A percentile compares a stretch with the other conserved stretches of the same genome.
These are phyloP conservation scores for Metalampra italica DNA, from an alignment of 2,888 invertebrate species.

Conservation along the genomic window DNA sequence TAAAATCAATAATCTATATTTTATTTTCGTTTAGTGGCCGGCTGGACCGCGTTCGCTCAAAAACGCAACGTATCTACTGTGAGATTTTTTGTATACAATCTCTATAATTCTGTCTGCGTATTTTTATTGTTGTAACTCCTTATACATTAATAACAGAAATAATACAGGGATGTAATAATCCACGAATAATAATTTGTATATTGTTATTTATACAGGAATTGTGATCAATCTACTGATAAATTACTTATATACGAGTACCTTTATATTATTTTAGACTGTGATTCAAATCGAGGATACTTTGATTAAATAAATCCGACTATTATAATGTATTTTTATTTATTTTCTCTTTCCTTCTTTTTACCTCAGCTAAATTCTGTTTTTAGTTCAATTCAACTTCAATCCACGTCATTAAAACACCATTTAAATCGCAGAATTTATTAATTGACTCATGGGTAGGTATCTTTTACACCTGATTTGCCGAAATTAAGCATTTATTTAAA, in stretches of 20 bases:
- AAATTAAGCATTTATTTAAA: slow-evolving; percentile 19
- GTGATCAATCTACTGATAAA: slow-evolving; percentile 8
- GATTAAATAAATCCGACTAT: neutral
- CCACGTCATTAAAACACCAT: too few relatives aligned
- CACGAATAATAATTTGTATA: slow-evolving; percentile 17
- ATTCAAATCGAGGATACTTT: slow-evolving; percentile 24
- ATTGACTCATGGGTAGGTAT: too few relatives aligned
- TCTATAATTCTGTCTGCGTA: slow-evolving; percentile 45
- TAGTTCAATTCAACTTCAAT: too few relatives aligned
- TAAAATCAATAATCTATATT: too few relatives aligned
- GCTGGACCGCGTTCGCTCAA: slow-evolving; percentile 26
- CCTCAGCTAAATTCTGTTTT: too few relatives aligned
- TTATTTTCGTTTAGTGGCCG: slow-evolving; percentile 20
- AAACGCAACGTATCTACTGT: slow-evolving; percentile 30
- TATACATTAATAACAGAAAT: too few relatives aligned
- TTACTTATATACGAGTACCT: slow-evolving; percentile 7
- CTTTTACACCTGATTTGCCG: too few relatives aligned
- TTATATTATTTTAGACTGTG: slow-evolving; percentile 33
- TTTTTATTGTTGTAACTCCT: slow-evolving; percentile 23
- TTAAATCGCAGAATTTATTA: too few relatives aligned
- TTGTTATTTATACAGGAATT: slow-evolving; percentile 17
- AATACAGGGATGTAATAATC: neutral
- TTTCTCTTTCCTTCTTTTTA: neutral
- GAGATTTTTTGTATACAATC: slow-evolving; percentile 26
- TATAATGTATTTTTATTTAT: neutral